Conservation (phyloP, 2,888 invertebrate species). For the Brachyptera putata region DNA sequence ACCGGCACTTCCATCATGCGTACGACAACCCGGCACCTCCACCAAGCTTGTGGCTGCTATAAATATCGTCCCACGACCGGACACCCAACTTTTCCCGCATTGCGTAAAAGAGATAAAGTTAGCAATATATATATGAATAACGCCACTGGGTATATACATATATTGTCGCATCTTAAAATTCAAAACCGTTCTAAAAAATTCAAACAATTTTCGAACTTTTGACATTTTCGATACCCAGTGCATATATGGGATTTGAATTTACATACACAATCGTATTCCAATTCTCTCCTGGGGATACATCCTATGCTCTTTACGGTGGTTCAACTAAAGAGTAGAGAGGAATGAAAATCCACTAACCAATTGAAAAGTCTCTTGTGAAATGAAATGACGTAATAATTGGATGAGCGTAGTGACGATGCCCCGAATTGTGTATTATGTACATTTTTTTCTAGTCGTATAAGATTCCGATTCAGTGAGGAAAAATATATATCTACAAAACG, state of each 20-base stretch:
- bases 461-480: no score
- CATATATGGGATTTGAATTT: conserved; percentile 2
- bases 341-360: conserved; percentile 4
- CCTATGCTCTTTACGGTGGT: neutral
- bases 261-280: neutral
- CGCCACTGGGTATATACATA: no score
- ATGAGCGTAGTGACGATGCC: no score
- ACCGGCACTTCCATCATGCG: neutral
- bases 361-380: neutral
- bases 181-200: neutral
- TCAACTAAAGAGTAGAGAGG: neutral
- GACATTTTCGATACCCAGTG: conserved; percentile 1
- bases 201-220: neutral
- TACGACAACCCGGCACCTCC: neutral
- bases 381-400: no score
- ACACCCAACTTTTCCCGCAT: neutral
- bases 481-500: no score
- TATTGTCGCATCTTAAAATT: no score
- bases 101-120: neutral
- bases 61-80: neutral
- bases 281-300: neutral
- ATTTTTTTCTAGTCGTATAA: no score
- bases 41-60: no score
- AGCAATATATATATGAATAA: conserved; percentile 6
- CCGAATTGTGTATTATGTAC: no score